Base-by-base conservation (phyloP, 2,797 vertebrate genomes). In the Semaprochilodus insignis region DNA sequence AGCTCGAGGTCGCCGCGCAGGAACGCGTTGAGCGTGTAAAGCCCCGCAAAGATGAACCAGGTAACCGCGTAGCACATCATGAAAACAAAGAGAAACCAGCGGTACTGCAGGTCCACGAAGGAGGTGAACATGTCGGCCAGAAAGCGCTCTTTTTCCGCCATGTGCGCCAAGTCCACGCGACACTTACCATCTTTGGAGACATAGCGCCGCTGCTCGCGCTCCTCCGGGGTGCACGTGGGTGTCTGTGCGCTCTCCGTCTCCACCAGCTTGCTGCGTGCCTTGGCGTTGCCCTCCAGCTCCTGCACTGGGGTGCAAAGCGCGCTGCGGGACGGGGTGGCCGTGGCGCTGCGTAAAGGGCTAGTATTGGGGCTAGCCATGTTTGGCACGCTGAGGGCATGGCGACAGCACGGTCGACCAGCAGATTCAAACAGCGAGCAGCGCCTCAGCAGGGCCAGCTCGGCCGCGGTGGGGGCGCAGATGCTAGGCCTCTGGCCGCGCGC, bases 71-170 rank as follows among this genome's bases (percentile, higher is more conserved):
- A 97, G 88, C 95, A 95, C 93, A 94, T 93, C 87, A 93, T 95
- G 91, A 97, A 97, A 76, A 96, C 88, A 0, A 96, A 94, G 71
- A 97, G 95, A 89, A 97, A 97, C 96, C 96, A 96, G 83, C 95
- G 92, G 80, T 93, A 96, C 88, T 95, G 95, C 85, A 97, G 95
- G 89, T 96, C 96, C 73, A 97, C 95, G 0, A 96, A 83, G 19
- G 96, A 96, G 79, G 96, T 97, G 88, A 97, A 96, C 40, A 89
- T 88, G 74, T 89, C 86, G 21, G 83, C 89, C 73, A 91, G 78
- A 55, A 88, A 91, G n/a, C 71, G 60, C 0, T 87, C 81, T 48
- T 54, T 87, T 54, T 90, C 88, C 10, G 82, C 87, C 74, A 90
- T 86, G 57, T 91, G 78, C 34, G 88, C 77, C 69, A 91, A 70